Evolutionary conservation across 2,797 vertebrate species (phyloP).

Genomic region (Brachymystax lenok): DNA sequence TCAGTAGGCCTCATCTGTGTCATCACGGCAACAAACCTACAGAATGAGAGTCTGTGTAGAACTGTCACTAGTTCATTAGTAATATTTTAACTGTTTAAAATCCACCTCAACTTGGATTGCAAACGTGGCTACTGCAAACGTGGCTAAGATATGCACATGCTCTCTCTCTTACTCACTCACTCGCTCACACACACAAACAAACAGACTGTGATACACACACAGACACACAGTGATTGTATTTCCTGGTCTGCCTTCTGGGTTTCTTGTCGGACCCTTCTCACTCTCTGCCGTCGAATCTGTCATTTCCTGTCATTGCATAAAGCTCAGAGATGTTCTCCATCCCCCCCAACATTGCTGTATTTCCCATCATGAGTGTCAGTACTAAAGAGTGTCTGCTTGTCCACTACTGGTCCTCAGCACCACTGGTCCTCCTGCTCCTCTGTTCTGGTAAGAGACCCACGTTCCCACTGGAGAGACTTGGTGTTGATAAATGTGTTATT

Average conservation of each 20-base stretch:
- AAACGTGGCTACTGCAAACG: too few relatives aligned
- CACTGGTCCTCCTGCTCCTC: constrained; percentile 6
- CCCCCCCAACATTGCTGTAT: background rate
- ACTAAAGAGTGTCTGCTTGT: background rate
- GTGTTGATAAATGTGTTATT: background rate
- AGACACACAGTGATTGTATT: too few relatives aligned
- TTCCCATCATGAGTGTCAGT: constrained; percentile 8
- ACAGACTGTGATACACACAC: too few relatives aligned
- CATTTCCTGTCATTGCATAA: background rate
- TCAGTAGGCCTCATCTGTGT: background rate
- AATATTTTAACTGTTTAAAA: too few relatives aligned
- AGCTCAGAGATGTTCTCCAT: background rate
- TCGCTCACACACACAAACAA: too few relatives aligned
- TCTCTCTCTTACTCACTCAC: too few relatives aligned
- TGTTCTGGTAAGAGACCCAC: constrained; percentile 17
- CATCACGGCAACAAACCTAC: background rate
- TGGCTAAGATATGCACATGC: too few relatives aligned
- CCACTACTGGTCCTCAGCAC: constrained; percentile 7
- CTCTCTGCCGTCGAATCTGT: background rate
- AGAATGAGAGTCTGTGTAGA: background rate
- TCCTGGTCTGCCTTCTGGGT: too few relatives aligned
- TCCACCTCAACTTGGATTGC: too few relatives aligned
- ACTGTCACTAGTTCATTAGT: too few relatives aligned
- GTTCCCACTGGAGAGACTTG: background rate
- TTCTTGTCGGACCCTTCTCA: background rate